These are phyloP conservation scores for Colossoma macropomum DNA, from an alignment of 2,113 vertebrate genomes.

Conservation along the genomic window DNA sequence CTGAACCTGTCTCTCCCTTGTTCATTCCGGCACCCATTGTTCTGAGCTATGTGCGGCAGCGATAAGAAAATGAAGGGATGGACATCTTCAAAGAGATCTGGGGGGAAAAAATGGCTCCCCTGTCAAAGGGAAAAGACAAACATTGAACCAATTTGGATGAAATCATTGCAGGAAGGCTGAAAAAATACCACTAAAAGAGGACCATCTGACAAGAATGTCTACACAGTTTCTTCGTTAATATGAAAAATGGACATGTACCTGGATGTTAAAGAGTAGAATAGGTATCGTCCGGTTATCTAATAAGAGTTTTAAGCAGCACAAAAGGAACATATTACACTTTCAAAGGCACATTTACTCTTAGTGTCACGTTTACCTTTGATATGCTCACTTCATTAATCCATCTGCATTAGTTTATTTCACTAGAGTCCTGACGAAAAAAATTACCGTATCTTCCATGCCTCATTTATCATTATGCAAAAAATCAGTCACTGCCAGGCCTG, in stretches of 20 bases:
- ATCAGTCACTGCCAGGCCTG: slow-evolving; percentile 1
- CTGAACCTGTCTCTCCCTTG: background rate
- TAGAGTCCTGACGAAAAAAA: background rate
- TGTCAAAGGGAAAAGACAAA: slow-evolving; percentile 46
- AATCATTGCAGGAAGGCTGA: slow-evolving; percentile 37
- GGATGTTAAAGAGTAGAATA: background rate
- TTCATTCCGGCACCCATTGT: slow-evolving; percentile 29
- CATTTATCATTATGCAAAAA: slow-evolving; percentile 20
- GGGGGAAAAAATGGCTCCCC: slow-evolving; percentile 28
- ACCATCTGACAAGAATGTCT: background rate
- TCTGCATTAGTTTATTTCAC: background rate
- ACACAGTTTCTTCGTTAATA: background rate
- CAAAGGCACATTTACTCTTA: background rate
- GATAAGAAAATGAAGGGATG: slow-evolving; percentile 51
- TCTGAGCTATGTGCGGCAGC: slow-evolving; percentile 10
- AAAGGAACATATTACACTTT: background rate
- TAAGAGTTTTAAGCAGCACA: background rate
- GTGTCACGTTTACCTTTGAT: slow-evolving; percentile 9
- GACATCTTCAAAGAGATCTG: slow-evolving; percentile 41
- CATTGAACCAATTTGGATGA: slow-evolving; percentile 46
- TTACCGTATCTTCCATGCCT: background rate
- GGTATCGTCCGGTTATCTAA: background rate
- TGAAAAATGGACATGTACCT: background rate
- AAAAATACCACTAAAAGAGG: background rate
- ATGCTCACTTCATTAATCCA: background rate